Evolutionary conservation across 2,113 vertebrate species (phyloP), one percentile per base, ranked within the genome.

Genomic region (Scophthalmus maximus): DNA sequence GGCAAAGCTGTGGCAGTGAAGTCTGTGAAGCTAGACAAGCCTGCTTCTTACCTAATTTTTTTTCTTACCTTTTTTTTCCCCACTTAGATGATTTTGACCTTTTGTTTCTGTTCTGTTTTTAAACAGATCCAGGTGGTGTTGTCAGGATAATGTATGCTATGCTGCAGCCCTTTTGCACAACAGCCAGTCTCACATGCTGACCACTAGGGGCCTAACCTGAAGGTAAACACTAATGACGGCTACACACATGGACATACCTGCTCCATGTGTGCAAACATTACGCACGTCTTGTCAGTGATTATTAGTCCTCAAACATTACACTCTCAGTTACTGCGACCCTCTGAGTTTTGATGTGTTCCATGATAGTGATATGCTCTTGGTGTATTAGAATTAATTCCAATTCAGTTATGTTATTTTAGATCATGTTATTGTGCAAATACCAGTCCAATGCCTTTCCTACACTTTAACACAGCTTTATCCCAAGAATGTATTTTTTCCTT

Each of bases 121-220:
- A 47, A 62, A 23, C 36, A n/a, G 32, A 60, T 29, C 29, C 17
- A 38, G 36, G 29, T 23, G 67, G 3, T 1, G 25, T 69, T 26
- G n/a, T 26, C 20, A 79, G 25, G 79, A 88, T 40, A 15, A 6
- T 7, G 69, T 51, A 18, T 44, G 42, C 73, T 51, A 18, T 44
- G 42, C 73, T 60, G 3, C 79, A 29, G 36, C 7, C 68, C 40
- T 30, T 20, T 25, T 6, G 51, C 27, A 26, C 59, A n/a, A n/a
- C 12, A 8, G 12, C 32, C 38, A 8, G 53, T 58, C 30, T 17
- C 64, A 5, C 12, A 11, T 12, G 8, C 8, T 23, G 29, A 64
- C 42, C 23, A 8, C 11, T 2, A 25, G 58, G 49, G 20, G 22
- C 51, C 17, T 34, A 52, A 58, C 47, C 18, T 20, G 15, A 44